phyloP scores from a whole-genome alignment of 2,888 invertebrate species.

The Heliconius charithonia region DNA sequence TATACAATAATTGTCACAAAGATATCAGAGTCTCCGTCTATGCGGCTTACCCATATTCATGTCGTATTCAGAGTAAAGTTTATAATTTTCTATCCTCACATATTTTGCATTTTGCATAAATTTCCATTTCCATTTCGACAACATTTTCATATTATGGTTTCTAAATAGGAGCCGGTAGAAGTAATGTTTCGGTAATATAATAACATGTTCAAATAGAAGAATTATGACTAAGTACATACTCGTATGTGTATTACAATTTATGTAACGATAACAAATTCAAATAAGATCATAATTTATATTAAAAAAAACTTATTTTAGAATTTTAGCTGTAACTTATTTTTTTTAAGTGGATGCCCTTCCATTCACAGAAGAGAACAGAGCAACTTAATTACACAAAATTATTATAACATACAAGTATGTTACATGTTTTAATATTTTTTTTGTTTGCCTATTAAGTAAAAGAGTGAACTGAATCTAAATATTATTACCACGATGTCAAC shows the following conservation, averaged over 20 bases:
- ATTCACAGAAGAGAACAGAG: background rate
- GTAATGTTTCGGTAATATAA: slow-evolving; percentile 1
- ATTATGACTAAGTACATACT: background rate
- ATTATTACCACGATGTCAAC: background rate
- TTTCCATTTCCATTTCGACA: slow-evolving; percentile 24
- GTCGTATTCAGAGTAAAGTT: slow-evolving; percentile 10
- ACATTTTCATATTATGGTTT: slow-evolving; percentile 5
- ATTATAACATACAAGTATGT: background rate
- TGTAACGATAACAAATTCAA: background rate
- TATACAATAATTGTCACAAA: slow-evolving; percentile 15
- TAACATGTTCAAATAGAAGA: background rate
- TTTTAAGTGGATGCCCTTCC: too few relatives aligned
- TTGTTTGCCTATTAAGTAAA: background rate
- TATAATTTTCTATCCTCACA: slow-evolving; percentile 25
- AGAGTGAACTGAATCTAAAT: background rate
- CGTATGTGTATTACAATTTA: background rate
- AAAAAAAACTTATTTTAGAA: background rate
- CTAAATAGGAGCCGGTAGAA: background rate
- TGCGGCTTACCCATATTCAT: slow-evolving; percentile 16
- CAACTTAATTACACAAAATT: background rate
- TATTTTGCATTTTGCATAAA: slow-evolving; percentile 22
- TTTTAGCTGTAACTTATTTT: background rate
- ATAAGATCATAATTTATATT: background rate
- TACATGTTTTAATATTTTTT: background rate
- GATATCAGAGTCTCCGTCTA: slow-evolving; percentile 22